Base-by-base conservation (phyloP, 2,888 invertebrate genomes). In the Apantesis nais region DNA sequence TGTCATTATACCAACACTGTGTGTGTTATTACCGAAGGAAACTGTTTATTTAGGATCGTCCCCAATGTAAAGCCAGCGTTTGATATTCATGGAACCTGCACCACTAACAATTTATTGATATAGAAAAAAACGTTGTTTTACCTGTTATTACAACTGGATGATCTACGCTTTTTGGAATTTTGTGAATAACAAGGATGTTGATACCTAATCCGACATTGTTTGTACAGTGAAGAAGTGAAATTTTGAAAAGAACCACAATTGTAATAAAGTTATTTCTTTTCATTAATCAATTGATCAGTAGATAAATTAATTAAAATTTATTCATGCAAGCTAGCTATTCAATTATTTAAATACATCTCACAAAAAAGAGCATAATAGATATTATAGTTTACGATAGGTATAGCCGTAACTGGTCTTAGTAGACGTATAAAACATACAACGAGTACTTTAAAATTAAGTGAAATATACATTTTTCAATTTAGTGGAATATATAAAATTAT, bases 41-140 rank as follows among this genome's bases (percentile, higher is more conserved):
- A 70, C 69, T 74, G 76, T 80, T 80, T 80, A 34, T 75, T 80
- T 77, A 80, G 80, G 80, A 78, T 77, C 73, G 76, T 72, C 68
- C 80, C 72, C 62, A 25, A 67, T 74, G 77, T 78, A 78, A 78
- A 66, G 73, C 60, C 44, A 39, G 66, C 77, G 68, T 71, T 80
- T 78, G 63, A 66, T 77, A 80, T 80, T 80, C 80, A 80, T 75
- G 77, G 67, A 73, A 72, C 77, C 67, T 71, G 72, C 75, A 75
- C 70, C 65, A 76, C 71, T 68, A 66, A 77, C 77, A 75, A 80
- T 80, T 80, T 77, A 74, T 80, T 77, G 77, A 78, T 76, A 79
- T 79, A 76, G 73, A 58, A 65, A 34, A 65, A 71, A 71, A 67
- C 61, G 34, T 55, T 62, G 71, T 70, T 74, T 66, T 62, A 60